These are phyloP conservation scores for Carettochelys insculpta DNA, from an alignment of 2,113 vertebrate species.

Conservation along the genomic window DNA sequence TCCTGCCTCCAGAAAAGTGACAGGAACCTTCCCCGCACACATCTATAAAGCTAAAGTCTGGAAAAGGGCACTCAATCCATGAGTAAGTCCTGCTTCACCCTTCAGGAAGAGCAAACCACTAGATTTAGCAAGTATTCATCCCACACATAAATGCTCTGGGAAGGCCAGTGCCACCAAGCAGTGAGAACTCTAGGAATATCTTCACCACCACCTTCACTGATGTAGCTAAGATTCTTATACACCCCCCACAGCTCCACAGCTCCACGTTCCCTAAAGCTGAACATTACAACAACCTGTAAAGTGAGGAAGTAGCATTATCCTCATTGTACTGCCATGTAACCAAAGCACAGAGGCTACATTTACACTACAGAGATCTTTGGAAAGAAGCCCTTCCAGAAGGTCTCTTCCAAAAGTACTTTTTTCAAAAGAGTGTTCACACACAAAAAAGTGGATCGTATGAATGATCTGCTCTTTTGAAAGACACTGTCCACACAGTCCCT, in stretches of 20 bases:
- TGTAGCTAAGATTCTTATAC: background rate
- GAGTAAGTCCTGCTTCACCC: background rate
- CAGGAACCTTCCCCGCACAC: background rate
- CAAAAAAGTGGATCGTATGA: too few species aligned
- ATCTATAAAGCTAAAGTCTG: background rate
- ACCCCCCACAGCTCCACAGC: background rate
- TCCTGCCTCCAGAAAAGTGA: background rate
- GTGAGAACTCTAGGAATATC: background rate
- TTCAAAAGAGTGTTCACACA: too few species aligned
- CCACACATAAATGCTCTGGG: background rate
- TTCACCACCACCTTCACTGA: background rate
- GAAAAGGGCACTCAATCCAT: background rate
- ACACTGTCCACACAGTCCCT: too few species aligned
- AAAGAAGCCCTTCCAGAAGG: too few species aligned
- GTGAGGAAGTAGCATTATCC: fast-evolving
- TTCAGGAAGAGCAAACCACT: background rate
- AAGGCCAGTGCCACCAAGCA: background rate
- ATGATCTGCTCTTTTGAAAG: too few species aligned
- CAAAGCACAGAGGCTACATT: too few species aligned
- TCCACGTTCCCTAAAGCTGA: background rate
- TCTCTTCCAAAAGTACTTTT: too few species aligned
- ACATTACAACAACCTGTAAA: fast-evolving
- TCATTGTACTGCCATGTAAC: background rate
- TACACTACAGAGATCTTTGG: too few species aligned
- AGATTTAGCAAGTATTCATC: background rate